Conservation (phyloP, 2,113 vertebrate genomes). For the Mesitornis unicolor region DNA sequence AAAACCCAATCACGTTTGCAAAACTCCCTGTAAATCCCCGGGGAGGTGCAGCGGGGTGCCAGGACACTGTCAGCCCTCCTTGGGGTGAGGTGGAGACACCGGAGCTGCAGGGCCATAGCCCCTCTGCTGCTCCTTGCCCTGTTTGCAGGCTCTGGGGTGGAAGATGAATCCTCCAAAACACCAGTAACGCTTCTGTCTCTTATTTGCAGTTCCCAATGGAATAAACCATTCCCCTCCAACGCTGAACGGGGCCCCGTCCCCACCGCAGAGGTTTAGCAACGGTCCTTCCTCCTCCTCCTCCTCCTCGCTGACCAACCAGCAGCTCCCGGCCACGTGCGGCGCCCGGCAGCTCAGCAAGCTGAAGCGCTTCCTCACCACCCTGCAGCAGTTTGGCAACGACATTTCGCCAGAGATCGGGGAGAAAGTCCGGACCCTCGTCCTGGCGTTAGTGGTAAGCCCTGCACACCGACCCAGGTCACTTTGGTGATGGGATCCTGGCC, state of each 20-base stretch:
- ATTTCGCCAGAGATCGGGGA: slow-evolving; percentile 98
- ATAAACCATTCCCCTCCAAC: slow-evolving; percentile 95
- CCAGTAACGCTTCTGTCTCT: background rate
- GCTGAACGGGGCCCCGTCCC: slow-evolving; percentile 92
- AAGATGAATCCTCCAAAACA: background rate
- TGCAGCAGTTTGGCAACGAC: slow-evolving; percentile 98
- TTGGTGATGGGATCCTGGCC: background rate
- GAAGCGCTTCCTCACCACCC: slow-evolving; percentile 96
- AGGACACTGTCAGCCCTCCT: background rate
- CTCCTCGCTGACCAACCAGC: slow-evolving; percentile 94
- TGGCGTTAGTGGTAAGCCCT: slow-evolving; percentile 90
- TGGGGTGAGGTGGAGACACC: accelerated
- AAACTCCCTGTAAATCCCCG: background rate
- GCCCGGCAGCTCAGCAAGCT: slow-evolving; percentile 98
- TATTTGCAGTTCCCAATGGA: slow-evolving; percentile 89
- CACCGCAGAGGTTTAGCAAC: slow-evolving; percentile 94
- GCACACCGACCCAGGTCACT: accelerated
- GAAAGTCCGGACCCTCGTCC: slow-evolving; percentile 92
- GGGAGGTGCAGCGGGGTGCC: background rate
- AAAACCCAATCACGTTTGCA: background rate
- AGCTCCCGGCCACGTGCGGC: slow-evolving; percentile 95
- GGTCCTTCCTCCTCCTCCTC: slow-evolving; percentile 95
- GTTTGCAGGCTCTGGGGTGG: background rate
- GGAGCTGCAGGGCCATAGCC: background rate
- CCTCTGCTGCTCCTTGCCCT: background rate